Percentiles rank a stretch among this genome's conserved stretches.
Conservation (phyloP, 2,113 vertebrate genomes). For the Silurus meridionalis region DNA sequence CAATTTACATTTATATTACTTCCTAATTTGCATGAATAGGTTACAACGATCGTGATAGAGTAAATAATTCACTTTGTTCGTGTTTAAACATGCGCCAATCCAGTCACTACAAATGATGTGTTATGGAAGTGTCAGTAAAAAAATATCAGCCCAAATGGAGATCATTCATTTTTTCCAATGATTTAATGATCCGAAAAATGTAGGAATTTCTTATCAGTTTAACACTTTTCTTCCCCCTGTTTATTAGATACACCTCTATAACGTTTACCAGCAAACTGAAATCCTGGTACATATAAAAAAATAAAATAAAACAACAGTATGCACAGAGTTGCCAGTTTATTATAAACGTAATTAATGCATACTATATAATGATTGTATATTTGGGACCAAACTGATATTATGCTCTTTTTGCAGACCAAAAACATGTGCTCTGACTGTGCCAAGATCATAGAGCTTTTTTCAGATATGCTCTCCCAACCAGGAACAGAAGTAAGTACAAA, state of each 20-base stretch:
- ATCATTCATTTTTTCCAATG: neutral
- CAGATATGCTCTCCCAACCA: conserved; percentile 62
- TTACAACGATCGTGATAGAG: neutral
- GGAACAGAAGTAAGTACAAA: conserved; percentile 62
- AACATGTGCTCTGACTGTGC: conserved; percentile 67
- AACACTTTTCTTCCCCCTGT: neutral
- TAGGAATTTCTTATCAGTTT: neutral
- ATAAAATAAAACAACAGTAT: neutral
- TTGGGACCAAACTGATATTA: neutral
- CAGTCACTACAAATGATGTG: neutral
- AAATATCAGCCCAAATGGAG: neutral
- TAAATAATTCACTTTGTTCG: neutral
- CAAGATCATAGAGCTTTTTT: conserved; percentile 63
- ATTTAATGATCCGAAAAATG: neutral
- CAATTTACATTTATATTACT: too few species aligned
- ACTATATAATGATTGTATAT: neutral
- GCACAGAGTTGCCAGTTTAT: neutral
- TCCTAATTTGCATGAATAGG: too few species aligned
- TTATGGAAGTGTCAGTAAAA: neutral
- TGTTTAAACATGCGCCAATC: neutral
- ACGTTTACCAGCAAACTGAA: neutral
- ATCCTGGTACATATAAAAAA: neutral
- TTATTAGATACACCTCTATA: neutral
- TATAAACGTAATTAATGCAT: neutral
- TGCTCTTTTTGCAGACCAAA: conserved; percentile 51